Percentiles rank a stretch among this genome's conserved stretches.
Evolutionary conservation across 2,113 vertebrate genomes (phyloP).

Genomic region (Furnarius figulus): DNA sequence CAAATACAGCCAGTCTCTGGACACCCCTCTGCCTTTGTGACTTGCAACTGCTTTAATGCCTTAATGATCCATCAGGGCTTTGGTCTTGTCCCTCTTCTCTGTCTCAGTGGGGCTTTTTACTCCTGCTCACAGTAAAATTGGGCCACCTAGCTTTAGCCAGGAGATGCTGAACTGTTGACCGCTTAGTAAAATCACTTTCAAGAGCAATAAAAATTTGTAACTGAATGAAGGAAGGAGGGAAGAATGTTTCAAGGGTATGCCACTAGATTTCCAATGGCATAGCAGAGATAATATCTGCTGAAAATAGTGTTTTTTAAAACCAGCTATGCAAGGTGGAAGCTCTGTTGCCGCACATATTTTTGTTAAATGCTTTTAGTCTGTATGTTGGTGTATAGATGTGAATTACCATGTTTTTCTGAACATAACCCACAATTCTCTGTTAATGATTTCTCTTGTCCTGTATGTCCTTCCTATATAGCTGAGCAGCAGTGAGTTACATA

Average conservation of each 20-base stretch:
- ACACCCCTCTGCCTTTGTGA: not conserved
- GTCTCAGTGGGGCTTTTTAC: not conserved
- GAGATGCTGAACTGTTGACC: not conserved
- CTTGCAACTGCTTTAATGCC: not conserved
- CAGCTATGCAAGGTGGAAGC: not conserved
- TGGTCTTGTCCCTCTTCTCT: not conserved
- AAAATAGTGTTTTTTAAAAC: not conserved
- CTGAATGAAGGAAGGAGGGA: not conserved
- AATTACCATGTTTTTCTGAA: not conserved
- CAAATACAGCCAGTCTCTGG: not conserved
- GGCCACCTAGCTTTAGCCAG: not conserved
- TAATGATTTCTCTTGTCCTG: not conserved
- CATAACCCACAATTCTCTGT: not conserved
- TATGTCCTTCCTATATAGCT: not conserved
- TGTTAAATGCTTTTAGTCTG: not conserved
- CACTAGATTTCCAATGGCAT: not conserved
- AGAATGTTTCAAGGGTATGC: not conserved
- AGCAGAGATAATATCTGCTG: not conserved
- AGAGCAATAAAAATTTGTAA: not conserved
- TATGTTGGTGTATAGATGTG: not conserved
- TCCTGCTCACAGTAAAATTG: not conserved
- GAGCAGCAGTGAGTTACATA: not conserved
- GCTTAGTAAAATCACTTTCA: not conserved
- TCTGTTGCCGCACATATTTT: accelerated
- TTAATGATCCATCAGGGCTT: not conserved